Base-by-base conservation (phyloP, 2,888 invertebrate species). In the Altica lythri region DNA sequence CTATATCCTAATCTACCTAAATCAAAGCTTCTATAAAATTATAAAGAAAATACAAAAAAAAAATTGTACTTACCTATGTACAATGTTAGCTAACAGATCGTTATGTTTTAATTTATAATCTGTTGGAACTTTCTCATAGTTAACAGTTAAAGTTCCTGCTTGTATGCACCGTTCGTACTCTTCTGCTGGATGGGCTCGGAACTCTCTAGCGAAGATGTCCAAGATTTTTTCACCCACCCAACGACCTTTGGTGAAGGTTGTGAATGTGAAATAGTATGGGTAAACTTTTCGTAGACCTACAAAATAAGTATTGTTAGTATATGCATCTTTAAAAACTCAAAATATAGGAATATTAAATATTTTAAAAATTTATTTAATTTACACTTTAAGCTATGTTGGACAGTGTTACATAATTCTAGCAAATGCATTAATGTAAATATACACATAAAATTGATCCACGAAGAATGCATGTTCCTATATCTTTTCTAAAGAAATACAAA, bases 221-320 rank as follows among this genome's bases (percentile, higher is more conserved):
- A 93, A 80, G 64, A 97, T 90, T 74, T 89, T 89, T 76, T 92
- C 92, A 2, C 95, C 95, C 2, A 95, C 92, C 96, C 96, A 97
- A 68, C 96, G 84, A 5, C 95, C 94, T 79, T 97, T 97, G 57
- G 94, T 94, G 79, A 93, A 95, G 29, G 95, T 94, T 59, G 93
- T 92, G 79, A 95, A 97, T 57, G 93, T 94, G 80, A 94, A 97
- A 79, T 93, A 92, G 80, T 97, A 97, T 0, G 97, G 97, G 76
- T 94, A 95, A 1, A 97, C 96, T 81, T 97, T 96, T 65, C 96
- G 83, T 65, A 96, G 83, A 66, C 94, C 95, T 93, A 83, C 14
- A 79, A 76, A 58, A 63, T 37, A 45, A 42, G n/a, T n/a, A n/a
- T n/a, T n/a, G n/a, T n/a, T n/a, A n/a, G n/a, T n/a, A n/a, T n/a